Evolutionary conservation across 2,888 invertebrate species (phyloP).

Genomic region (Anarsia innoxiella): DNA sequence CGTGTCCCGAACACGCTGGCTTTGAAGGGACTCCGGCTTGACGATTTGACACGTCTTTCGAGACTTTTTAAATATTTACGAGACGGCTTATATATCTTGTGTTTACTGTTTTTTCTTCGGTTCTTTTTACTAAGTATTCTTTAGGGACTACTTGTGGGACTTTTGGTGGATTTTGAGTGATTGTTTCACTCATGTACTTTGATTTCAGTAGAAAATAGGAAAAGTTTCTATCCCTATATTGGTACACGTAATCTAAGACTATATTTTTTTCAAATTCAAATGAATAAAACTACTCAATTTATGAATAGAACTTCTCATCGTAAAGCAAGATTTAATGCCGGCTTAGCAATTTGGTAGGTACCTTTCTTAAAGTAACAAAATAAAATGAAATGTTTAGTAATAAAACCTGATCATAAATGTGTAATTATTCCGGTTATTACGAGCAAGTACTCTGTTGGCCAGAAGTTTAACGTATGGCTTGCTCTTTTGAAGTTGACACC

Average conservation of each 20-base stretch:
- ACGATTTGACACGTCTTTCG: conserved; percentile 64
- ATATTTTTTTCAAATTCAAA: too few relatives aligned
- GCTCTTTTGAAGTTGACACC: conserved; percentile 60
- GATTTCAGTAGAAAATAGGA: too few relatives aligned
- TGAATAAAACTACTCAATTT: too few relatives aligned
- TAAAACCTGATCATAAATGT: conserved; percentile 7
- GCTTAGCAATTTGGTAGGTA: too few relatives aligned
- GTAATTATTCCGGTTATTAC: conserved; percentile 12
- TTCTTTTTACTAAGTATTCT: conserved; percentile 21
- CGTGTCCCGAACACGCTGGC: conserved; percentile 58
- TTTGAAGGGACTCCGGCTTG: conserved; percentile 53
- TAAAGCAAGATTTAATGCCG: too few relatives aligned
- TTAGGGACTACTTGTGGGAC: conserved; percentile 4
- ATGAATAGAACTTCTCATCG: too few relatives aligned
- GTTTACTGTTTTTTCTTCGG: conserved; percentile 29
- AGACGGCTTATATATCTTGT: conserved; percentile 34
- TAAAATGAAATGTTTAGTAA: neutral
- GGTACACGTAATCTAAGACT: too few relatives aligned
- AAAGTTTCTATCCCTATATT: too few relatives aligned
- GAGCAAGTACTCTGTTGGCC: conserved; percentile 5
- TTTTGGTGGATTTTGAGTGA: neutral
- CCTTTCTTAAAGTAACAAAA: conserved; percentile 1
- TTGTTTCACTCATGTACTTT: conserved; percentile 1
- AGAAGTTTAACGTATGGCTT: conserved; percentile 44
- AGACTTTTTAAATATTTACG: conserved; percentile 42